Conservation (phyloP, 2,888 invertebrate species). For the Uropetala carovei region DNA sequence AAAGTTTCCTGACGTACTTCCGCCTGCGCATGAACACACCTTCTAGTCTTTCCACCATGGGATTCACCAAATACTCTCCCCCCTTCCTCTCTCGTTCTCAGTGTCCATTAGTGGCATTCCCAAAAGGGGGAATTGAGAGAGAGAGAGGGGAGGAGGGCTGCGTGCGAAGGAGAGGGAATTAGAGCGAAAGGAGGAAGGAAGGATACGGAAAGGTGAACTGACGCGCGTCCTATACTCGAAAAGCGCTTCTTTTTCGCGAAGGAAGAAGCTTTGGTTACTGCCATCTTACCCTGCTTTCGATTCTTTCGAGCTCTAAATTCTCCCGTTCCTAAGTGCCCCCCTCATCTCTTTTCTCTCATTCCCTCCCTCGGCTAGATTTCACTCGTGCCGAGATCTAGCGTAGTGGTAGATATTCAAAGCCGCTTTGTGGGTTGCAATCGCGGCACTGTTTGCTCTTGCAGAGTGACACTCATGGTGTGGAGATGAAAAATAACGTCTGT, state of each 20-base stretch:
- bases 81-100: not conserved
- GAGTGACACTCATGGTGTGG: too few relatives aligned
- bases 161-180: not conserved
- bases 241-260: not conserved
- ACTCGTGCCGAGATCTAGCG: not conserved
- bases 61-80: not conserved
- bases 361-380: not conserved
- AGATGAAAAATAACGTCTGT: too few relatives aligned
- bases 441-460: not conserved
- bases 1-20: too few relatives aligned
- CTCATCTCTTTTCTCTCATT: not conserved
- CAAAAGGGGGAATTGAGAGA: conserved; percentile 31
- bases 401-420: not conserved
- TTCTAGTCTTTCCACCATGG: too few relatives aligned
- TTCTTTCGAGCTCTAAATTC: too few relatives aligned
- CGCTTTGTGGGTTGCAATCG: not conserved
- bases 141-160: not conserved
- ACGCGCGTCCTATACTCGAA: not conserved
- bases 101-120: conserved; percentile 52
- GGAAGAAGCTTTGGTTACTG: not conserved
- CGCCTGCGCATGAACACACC: too few relatives aligned
- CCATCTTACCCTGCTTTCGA: not conserved
- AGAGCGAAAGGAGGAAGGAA: not conserved
- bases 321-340: not conserved
- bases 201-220: too few relatives aligned